phyloP scores from a whole-genome alignment of 2,888 invertebrate species.

The Drosophila leonis region DNA sequence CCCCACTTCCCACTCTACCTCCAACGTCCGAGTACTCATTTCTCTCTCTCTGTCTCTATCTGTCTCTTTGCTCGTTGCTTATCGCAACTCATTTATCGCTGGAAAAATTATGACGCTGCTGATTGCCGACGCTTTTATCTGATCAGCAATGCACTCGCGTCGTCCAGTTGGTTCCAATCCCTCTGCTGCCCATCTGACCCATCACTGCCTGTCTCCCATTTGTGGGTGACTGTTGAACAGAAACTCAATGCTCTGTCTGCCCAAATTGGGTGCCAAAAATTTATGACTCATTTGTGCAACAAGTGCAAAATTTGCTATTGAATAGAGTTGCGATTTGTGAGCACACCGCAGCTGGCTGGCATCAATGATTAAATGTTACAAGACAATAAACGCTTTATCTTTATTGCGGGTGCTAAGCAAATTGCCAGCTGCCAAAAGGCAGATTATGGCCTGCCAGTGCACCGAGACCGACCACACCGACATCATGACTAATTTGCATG shows the following conservation, averaged over 20 bases:
- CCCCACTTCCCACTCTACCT: not conserved
- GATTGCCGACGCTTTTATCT: slow-evolving; percentile 75
- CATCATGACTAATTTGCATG: slow-evolving; percentile 47
- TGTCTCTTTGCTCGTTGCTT: slow-evolving; percentile 56
- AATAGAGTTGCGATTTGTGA: slow-evolving; percentile 26
- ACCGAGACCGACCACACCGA: slow-evolving; percentile 13
- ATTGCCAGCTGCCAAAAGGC: slow-evolving; percentile 67
- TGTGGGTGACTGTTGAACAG: slow-evolving; percentile 69
- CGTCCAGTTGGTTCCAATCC: slow-evolving; percentile 16
- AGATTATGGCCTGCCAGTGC: slow-evolving; percentile 64
- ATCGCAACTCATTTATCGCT: slow-evolving; percentile 84
- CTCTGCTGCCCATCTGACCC: slow-evolving; percentile 3
- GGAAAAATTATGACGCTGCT: slow-evolving; percentile 83
- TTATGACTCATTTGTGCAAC: slow-evolving; percentile 74
- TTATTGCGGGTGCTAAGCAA: slow-evolving; percentile 74
- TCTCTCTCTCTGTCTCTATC: slow-evolving; percentile 20
- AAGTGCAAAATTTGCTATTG: slow-evolving; percentile 62
- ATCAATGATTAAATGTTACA: slow-evolving; percentile 75
- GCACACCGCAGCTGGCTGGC: slow-evolving; percentile 2
- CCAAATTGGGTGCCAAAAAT: slow-evolving; percentile 53
- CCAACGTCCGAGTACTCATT: slow-evolving; percentile 18
- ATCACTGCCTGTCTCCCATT: slow-evolving; percentile 16
- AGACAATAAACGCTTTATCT: slow-evolving; percentile 78
- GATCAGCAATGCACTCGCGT: slow-evolving; percentile 54
- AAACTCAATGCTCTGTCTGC: slow-evolving; percentile 50